phyloP scores from a whole-genome alignment of 2,888 invertebrate species.

The Gari tellinella region DNA sequence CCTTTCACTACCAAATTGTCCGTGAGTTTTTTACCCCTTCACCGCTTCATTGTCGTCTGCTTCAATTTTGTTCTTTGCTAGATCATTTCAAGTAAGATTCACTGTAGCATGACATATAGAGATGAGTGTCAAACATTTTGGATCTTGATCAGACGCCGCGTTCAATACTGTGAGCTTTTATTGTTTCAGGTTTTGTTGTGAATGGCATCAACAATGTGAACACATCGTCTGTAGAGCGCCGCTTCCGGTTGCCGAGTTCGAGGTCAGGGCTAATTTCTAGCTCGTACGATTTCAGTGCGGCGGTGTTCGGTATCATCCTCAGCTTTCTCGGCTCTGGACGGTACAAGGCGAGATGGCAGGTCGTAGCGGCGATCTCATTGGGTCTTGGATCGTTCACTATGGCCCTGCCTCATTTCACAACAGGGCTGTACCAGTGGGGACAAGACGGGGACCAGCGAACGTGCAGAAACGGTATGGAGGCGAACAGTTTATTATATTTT shows the following conservation, averaged over 20 bases:
- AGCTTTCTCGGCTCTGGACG: constrained; percentile 74
- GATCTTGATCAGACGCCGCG: no score
- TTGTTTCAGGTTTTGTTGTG: constrained; percentile 78
- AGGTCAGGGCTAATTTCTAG: constrained; percentile 79
- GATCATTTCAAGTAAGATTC: no score
- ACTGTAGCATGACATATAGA: no score
- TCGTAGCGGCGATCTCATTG: constrained; percentile 90
- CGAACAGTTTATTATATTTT: no score
- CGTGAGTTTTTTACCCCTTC: no score
- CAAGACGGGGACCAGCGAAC: constrained; percentile 46
- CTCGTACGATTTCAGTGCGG: constrained; percentile 81
- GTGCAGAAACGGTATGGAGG: constrained; percentile 14
- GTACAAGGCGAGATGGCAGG: constrained; percentile 88
- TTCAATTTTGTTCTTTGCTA: no score
- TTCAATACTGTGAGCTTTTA: no score
- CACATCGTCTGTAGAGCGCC: constrained; percentile 78
- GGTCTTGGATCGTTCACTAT: constrained; percentile 89
- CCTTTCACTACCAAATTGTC: no score
- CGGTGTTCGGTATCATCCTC: constrained; percentile 76
- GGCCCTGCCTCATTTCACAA: constrained; percentile 92
- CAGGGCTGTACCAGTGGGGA: constrained; percentile 87
- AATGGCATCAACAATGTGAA: constrained; percentile 82
- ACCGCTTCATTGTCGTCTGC: no score
- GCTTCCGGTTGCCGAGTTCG: constrained; percentile 79
- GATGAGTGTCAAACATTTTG: no score